Base-by-base conservation (phyloP, 2,797 vertebrate genomes). In the Gymnocypris eckloni region DNA sequence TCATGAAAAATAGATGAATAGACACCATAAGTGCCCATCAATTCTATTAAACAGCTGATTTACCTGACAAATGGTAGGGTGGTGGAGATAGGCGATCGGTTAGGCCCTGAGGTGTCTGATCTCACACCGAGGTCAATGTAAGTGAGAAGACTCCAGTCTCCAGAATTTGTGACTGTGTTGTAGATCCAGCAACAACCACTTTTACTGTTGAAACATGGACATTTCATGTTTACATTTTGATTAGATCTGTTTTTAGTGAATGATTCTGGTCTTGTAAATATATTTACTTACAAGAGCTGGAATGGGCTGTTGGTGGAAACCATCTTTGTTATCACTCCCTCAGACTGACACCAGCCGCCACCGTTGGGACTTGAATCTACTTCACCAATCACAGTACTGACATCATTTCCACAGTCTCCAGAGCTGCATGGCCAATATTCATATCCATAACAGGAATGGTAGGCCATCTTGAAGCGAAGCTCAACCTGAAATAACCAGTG, bases 191-290 rank as follows among this genome's bases (percentile, higher is more conserved):
- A 82, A 22, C 80, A 82, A 28, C 37, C 13, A 0, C 0, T 0
- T 50, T 89, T 77, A 39, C 92, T 92, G 18, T 11, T 82, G 50
- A 43, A 4, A 25, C 54, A 72, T 33, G 81, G 28, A 43, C 16
- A 22, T 25, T 6, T 54, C 9, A 50, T 61, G 12, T n/a, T 50
- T 59, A 12, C 6, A 11, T 41, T 70, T 39, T 25, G 15, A 18
- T 20, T 5, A 71, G 15, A 61, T 45, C 56, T 20, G 6, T n/a
- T 22, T 48, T 48, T 22, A 1, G 28, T 56, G n/a, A 43, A 16
- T 28, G 0, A 22, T 41, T 61, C 13, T 59, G 11, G 45, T 20
- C 6, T 45, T 33, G 6, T 11, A 59, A 41, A 43, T 52, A 39
- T 25, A 18, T 78, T 28, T 18, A 79, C 67, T 71, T 71, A 82